These are phyloP conservation scores for Papilio elwesi DNA, from an alignment of 2,888 invertebrate genomes.

Conservation along the genomic window DNA sequence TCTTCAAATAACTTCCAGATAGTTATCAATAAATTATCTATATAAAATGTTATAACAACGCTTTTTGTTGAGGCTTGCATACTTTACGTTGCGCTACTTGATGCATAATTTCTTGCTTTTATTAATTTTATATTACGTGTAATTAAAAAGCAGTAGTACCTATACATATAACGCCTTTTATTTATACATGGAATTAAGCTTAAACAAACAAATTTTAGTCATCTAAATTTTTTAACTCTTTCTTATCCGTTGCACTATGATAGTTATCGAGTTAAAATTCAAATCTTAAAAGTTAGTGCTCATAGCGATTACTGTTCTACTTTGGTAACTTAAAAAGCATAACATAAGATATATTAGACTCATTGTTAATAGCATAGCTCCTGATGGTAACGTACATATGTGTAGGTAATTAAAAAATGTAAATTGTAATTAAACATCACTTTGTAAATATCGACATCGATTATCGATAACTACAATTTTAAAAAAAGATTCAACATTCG, in stretches of 20 bases:
- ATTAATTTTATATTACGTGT: not conserved
- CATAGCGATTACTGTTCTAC: too few species aligned
- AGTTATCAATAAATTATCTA: conserved; percentile 22
- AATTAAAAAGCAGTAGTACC: not conserved
- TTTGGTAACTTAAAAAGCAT: too few species aligned
- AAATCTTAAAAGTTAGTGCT: too few species aligned
- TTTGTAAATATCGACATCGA: conserved; percentile 45
- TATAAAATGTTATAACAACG: conserved; percentile 32
- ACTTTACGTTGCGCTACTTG: conserved; percentile 9
- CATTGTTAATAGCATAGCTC: too few species aligned
- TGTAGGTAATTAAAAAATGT: too few species aligned
- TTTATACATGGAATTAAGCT: too few species aligned
- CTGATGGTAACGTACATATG: not conserved
- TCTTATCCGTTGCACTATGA: too few species aligned
- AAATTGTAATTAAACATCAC: conserved; percentile 40
- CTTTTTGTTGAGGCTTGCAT: conserved; percentile 31
- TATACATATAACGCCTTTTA: too few species aligned
- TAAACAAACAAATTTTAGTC: too few species aligned
- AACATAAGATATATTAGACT: too few species aligned
- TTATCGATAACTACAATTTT: conserved; percentile 43
- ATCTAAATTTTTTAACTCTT: too few species aligned
- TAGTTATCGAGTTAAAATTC: too few species aligned
- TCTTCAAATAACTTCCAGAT: conserved; percentile 47
- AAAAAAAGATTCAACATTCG: conserved; percentile 38
- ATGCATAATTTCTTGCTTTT: conserved; percentile 16